Percentiles rank a stretch among this genome's conserved stretches.
These are phyloP conservation scores for Pocillopora verrucosa DNA, from an alignment of 64 coral and sea anemone genomes.

Conservation along the genomic window DNA sequence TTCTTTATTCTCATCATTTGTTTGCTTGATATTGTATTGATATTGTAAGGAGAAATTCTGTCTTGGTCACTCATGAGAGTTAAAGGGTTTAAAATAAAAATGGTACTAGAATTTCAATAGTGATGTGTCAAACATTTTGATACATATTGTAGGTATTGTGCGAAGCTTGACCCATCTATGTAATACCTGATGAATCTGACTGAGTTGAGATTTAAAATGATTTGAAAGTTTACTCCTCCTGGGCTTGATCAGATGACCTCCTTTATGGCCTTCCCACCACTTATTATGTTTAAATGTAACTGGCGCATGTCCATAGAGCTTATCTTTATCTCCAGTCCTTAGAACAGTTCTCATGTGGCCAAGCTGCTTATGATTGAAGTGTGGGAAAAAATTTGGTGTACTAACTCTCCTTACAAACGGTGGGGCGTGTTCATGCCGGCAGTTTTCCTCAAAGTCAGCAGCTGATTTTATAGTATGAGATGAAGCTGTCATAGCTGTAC, in stretches of 20 bases:
- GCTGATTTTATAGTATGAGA: constrained; percentile 10
- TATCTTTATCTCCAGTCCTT: constrained; percentile 52
- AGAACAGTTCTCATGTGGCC: constrained; percentile 65
- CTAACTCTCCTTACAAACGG: constrained; percentile 65
- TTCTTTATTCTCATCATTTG: too few relatives aligned
- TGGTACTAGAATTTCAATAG: too few relatives aligned
- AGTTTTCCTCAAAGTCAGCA: constrained; percentile 4
- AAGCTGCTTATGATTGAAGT: constrained; percentile 39
- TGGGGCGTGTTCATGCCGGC: constrained; percentile 76
- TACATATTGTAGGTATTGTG: background rate
- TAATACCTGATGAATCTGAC: constrained; percentile 84
- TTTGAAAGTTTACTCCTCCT: constrained; percentile 67
- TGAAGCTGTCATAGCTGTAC: background rate
- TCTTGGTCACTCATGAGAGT: too few relatives aligned
- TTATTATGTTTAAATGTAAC: constrained; percentile 82
- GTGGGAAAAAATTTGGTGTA: constrained; percentile 75
- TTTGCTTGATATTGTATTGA: too few relatives aligned
- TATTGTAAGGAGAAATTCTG: too few relatives aligned
- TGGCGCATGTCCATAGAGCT: constrained; percentile 63
- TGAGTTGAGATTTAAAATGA: constrained; percentile 76
- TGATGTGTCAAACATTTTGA: too few relatives aligned
- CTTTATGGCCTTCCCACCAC: constrained; percentile 79
- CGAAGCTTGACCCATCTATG: background rate
- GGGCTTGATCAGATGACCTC: constrained; percentile 58
- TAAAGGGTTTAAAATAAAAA: too few relatives aligned